Conservation (phyloP, 2,797 vertebrate genomes). For the Hippoglossus hippoglossus region DNA sequence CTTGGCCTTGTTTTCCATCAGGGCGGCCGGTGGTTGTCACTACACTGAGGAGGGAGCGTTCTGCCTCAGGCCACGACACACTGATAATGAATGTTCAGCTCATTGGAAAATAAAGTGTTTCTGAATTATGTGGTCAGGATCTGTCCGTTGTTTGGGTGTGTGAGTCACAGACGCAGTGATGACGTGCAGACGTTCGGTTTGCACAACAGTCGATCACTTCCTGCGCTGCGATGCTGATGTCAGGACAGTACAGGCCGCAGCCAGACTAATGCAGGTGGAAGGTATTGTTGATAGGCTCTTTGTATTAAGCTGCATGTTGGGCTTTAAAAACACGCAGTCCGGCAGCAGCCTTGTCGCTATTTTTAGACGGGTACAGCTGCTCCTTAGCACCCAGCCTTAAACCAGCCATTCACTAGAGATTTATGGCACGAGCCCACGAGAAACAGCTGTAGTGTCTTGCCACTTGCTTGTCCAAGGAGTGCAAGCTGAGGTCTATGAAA, state of each 20-base stretch:
- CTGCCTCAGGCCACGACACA: conserved; percentile 74
- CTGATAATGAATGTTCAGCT: conserved; percentile 81
- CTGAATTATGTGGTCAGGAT: conserved; percentile 66
- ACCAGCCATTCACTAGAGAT: conserved; percentile 75
- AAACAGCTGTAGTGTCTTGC: conserved; percentile 76
- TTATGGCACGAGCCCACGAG: conserved; percentile 71
- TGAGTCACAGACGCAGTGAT: conserved; percentile 70
- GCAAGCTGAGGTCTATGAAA: conserved; percentile 35
- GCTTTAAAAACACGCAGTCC: conserved; percentile 66
- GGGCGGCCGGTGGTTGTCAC: conserved; percentile 67
- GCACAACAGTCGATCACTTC: conserved; percentile 72
- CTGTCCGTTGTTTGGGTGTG: conserved; percentile 63
- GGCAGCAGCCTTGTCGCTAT: conserved; percentile 73
- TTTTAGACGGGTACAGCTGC: conserved; percentile 82
- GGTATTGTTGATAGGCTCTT: conserved; percentile 68
- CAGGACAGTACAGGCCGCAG: conserved; percentile 54
- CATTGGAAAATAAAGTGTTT: conserved; percentile 74
- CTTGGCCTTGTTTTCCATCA: conserved; percentile 75
- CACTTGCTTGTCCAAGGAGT: conserved; percentile 54
- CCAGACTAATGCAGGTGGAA: conserved; percentile 71
- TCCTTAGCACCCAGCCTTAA: conserved; percentile 74
- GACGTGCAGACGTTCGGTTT: conserved; percentile 62
- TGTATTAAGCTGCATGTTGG: conserved; percentile 72
- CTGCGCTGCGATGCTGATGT: conserved; percentile 73
- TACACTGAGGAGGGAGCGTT: conserved; percentile 72